Evolutionary conservation across 2,113 vertebrate genomes (phyloP).

Genomic region (Scomber japonicus): DNA sequence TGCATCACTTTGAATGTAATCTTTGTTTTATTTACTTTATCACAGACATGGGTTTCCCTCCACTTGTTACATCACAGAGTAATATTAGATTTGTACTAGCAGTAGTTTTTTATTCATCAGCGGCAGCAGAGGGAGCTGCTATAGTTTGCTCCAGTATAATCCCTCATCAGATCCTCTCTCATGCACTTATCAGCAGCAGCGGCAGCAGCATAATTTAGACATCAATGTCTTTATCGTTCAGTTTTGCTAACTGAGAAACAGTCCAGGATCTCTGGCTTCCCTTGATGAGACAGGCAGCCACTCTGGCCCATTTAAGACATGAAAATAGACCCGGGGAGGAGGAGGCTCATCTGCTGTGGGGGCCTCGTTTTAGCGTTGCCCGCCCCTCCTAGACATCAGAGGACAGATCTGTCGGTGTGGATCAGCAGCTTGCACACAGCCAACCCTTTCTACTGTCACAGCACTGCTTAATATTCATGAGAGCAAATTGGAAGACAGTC

Average conservation of each 20-base stretch:
- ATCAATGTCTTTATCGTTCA: conserved; percentile 79
- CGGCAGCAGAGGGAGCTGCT: conserved; percentile 79
- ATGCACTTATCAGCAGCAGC: conserved; percentile 61
- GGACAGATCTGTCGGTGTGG: conserved; percentile 82
- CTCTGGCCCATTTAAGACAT: conserved; percentile 81
- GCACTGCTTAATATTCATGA: conserved; percentile 89
- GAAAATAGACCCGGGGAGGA: conserved; percentile 75
- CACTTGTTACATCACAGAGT: conserved; percentile 31
- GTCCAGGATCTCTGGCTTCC: conserved; percentile 68
- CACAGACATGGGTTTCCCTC: conserved; percentile 22
- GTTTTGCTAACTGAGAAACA: conserved; percentile 69
- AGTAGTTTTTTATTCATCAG: conserved; percentile 59
- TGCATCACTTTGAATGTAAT: conserved; percentile 18
- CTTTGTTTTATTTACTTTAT: conserved; percentile 46
- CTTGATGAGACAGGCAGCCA: conserved; percentile 81
- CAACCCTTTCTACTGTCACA: conserved; percentile 82
- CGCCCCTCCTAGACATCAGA: conserved; percentile 82
- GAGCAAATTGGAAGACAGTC: conserved; percentile 89
- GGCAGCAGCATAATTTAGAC: conserved; percentile 81
- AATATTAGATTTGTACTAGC: conserved; percentile 53
- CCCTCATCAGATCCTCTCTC: conserved; percentile 73
- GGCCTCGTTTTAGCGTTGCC: conserved; percentile 61
- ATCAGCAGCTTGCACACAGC: conserved; percentile 80
- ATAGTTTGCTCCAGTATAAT: conserved; percentile 68
- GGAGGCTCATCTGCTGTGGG: conserved; percentile 69